Evolutionary conservation across 2,797 vertebrate species (phyloP).

Genomic region (Alectoris magna): DNA sequence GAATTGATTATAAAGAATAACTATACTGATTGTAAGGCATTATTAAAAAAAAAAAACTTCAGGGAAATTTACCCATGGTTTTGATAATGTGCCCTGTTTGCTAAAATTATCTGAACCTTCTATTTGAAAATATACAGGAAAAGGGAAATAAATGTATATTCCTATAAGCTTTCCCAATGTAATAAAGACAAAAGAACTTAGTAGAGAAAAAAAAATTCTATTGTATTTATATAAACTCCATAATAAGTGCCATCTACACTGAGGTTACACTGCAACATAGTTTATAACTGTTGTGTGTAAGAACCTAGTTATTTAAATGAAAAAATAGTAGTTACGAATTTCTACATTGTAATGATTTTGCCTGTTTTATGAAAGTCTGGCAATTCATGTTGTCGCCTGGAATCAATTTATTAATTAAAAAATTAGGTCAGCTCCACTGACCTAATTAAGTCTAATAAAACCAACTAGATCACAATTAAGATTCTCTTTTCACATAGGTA

Average conservation of each 20-base stretch:
- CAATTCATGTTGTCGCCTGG: not conserved
- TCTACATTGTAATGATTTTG: slow-evolving; percentile 7
- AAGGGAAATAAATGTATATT: not conserved
- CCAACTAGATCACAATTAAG: slow-evolving; percentile 47
- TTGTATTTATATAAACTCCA: not conserved
- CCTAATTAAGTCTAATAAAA: slow-evolving; percentile 64
- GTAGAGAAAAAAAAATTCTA: not conserved
- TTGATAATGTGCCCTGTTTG: not conserved
- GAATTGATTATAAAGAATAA: not conserved
- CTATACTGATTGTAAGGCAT: not conserved
- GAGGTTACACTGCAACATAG: not conserved
- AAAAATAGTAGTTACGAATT: slow-evolving; percentile 7
- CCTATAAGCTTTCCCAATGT: not conserved
- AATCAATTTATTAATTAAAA: slow-evolving; percentile 64
- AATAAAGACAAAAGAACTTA: not conserved
- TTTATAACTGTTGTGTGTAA: slow-evolving; percentile 12
- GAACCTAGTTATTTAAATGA: not conserved
- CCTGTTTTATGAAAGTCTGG: not conserved
- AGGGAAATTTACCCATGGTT: not conserved
- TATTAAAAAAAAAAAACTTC: not conserved
- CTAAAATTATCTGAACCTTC: not conserved
- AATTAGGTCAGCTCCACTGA: slow-evolving; percentile 45
- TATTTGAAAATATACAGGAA: not conserved
- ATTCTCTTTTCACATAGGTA: slow-evolving; percentile 4
- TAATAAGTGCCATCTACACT: not conserved